A percentile compares a stretch with the other conserved stretches of the same genome.
Evolutionary conservation across 2,888 invertebrate species (phyloP).

Genomic region (Trilocha varians): DNA sequence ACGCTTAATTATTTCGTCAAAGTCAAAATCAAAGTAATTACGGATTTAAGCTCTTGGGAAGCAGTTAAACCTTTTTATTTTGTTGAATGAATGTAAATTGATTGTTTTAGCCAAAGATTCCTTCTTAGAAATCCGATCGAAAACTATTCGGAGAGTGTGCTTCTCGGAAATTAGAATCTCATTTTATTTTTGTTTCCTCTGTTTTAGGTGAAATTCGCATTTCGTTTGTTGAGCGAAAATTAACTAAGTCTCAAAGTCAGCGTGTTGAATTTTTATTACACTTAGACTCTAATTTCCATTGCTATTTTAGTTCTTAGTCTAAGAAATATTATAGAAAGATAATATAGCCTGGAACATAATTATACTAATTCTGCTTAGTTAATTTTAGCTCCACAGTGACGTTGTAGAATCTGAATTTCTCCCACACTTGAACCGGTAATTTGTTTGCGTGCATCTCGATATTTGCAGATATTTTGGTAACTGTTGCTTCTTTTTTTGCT

Average conservation of each 20-base stretch:
- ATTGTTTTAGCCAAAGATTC: slow-evolving; percentile 17
- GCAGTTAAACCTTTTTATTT: slow-evolving; percentile 6
- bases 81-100: slow-evolving; percentile 14
- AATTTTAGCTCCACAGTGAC: too few relatives aligned
- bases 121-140: slow-evolving; percentile 22
- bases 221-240: too few relatives aligned
- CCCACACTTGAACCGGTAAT: background rate
- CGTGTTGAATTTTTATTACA: too few relatives aligned
- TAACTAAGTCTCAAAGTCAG: too few relatives aligned
- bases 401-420: too few relatives aligned
- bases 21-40: background rate
- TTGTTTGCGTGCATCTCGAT: slow-evolving; percentile 2
- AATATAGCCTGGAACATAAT: too few relatives aligned
- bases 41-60: background rate
- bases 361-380: too few relatives aligned
- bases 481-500: slow-evolving; percentile 24
- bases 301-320: too few relatives aligned
- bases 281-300: too few relatives aligned
- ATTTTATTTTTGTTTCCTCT: slow-evolving; percentile 18
- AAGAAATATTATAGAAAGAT: too few relatives aligned
- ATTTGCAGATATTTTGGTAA: slow-evolving; percentile 1
- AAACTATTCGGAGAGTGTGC: slow-evolving; percentile 15
- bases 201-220: too few relatives aligned
- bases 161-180: slow-evolving; percentile 23
- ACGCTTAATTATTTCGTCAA: background rate